phyloP scores from a whole-genome alignment of 2,113 vertebrate genomes.

The Deroptyus accipitrinus region DNA sequence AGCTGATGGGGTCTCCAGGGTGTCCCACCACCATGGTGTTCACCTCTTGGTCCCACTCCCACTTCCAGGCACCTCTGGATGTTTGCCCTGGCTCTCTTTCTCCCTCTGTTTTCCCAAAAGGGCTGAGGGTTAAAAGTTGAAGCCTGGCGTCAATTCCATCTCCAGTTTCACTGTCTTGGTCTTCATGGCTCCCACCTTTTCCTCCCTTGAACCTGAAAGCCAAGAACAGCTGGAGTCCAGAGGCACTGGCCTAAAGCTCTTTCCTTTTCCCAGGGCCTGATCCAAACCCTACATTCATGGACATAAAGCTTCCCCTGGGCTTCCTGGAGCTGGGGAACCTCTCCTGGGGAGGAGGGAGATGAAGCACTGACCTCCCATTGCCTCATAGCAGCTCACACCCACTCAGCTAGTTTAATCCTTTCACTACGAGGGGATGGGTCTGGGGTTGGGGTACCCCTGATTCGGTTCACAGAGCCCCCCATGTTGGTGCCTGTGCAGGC shows the following conservation, averaged over 20 bases:
- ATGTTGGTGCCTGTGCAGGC: not conserved
- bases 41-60: not conserved
- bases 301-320: not conserved
- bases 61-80: not conserved
- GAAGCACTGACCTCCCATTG: not conserved
- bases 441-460: not conserved
- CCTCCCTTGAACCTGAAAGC: not conserved
- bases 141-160: not conserved
- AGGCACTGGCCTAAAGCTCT: not conserved
- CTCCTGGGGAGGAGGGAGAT: not conserved
- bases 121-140: not conserved
- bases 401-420: not conserved
- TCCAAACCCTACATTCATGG: not conserved
- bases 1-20: fast-evolving
- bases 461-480: not conserved
- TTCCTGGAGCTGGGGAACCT: not conserved
- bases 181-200: not conserved
- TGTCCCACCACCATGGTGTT: not conserved
- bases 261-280: not conserved
- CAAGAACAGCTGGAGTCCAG: not conserved
- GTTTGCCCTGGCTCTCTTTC: not conserved
- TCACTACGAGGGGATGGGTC: fast-evolving
- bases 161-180: not conserved
- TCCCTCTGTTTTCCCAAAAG: not conserved
- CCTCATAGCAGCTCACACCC: not conserved